Conservation (phyloP, 2,888 invertebrate genomes). For the Epinotia bilunana region DNA sequence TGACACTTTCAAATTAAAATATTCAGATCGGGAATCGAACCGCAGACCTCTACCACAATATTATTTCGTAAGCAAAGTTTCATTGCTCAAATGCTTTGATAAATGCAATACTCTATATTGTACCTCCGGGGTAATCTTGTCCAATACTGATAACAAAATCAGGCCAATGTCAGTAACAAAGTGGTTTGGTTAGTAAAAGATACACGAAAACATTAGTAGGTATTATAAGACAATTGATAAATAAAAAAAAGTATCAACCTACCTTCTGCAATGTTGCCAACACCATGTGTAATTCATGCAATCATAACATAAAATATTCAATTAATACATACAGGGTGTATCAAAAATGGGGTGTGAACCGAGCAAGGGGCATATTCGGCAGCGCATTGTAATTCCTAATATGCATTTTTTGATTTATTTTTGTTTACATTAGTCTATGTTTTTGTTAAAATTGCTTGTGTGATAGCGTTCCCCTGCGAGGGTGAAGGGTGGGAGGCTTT, state of each 20-base stretch:
- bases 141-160: not conserved
- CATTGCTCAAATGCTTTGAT: not conserved
- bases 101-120: not conserved
- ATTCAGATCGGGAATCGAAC: too few species aligned
- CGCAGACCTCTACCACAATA: too few species aligned
- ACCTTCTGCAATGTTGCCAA: slow-evolving; percentile 70
- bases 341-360: too few species aligned
- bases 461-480: too few species aligned
- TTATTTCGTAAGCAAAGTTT: not conserved
- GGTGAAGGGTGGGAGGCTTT: too few species aligned
- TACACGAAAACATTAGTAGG: not conserved
- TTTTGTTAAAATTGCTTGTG: too few species aligned
- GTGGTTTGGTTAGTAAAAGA: not conserved
- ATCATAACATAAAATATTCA: slow-evolving; percentile 60
- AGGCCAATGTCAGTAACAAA: not conserved
- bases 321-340: slow-evolving; percentile 19
- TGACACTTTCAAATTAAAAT: too few species aligned
- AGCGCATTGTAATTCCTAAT: too few species aligned
- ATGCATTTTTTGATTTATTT: too few species aligned
- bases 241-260: slow-evolving; percentile 58
- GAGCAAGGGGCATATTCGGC: too few species aligned
- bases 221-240: not conserved
- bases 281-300: slow-evolving; percentile 76
- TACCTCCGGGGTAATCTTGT: not conserved
- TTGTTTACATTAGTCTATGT: too few species aligned